phyloP scores from a whole-genome alignment of 2,888 invertebrate species.

The Rhamnusium bicolor region DNA sequence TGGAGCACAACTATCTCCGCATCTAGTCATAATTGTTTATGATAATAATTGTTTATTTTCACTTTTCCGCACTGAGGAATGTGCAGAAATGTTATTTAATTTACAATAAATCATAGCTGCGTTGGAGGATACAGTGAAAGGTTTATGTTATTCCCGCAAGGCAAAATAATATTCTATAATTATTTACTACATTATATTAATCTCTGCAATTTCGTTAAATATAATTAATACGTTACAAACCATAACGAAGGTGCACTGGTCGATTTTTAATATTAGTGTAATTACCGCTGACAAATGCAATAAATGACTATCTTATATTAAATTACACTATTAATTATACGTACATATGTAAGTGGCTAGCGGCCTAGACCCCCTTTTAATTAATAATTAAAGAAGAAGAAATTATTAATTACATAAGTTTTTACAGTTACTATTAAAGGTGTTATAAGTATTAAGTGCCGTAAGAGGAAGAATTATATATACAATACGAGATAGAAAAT shows the following conservation, averaged over 20 bases:
- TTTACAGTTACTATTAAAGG: background rate
- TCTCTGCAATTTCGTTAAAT: background rate
- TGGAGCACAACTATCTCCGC: background rate
- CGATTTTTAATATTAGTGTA: background rate
- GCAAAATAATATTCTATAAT: background rate
- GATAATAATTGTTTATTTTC: conserved; percentile 14
- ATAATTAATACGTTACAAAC: background rate
- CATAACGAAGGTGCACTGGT: background rate
- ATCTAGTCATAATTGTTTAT: conserved; percentile 10
- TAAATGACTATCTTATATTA: background rate
- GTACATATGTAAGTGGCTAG: background rate
- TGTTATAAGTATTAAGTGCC: background rate
- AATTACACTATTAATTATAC: background rate
- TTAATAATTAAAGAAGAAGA: conserved; percentile 4
- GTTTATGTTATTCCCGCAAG: background rate
- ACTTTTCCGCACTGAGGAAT: conserved; percentile 11
- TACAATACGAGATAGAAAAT: no score
- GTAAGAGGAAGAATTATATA: background rate
- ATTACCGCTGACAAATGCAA: background rate
- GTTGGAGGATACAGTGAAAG: background rate
- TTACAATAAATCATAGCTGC: conserved; percentile 2
- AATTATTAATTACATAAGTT: conserved; percentile 15
- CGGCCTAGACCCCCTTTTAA: conserved; percentile 19
- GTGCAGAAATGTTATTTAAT: conserved; percentile 7
- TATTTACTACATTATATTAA: background rate